A percentile compares a stretch with the other conserved stretches of the same genome.
Conservation (phyloP, 2,888 invertebrate genomes). For the Tanytarsus gracilentus region DNA sequence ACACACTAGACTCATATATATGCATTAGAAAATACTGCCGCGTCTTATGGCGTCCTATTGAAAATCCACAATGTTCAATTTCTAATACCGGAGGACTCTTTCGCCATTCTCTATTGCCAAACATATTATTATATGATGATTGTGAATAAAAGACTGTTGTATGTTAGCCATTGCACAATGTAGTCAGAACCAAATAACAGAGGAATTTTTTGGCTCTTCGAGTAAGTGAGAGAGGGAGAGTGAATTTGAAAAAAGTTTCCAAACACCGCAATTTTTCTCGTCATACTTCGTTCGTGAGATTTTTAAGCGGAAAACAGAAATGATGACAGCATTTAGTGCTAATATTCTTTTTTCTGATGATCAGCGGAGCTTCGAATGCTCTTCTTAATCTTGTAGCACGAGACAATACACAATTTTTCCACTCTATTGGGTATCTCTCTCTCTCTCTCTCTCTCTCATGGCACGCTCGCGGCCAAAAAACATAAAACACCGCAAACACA, state of each 20-base stretch:
- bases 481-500: too few species aligned
- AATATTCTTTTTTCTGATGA: too few species aligned
- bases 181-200: conserved; percentile 7
- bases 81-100: conserved; percentile 22
- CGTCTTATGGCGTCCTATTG: conserved; percentile 12
- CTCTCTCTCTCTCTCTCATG: neutral
- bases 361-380: too few species aligned
- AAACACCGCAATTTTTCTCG: conserved; percentile 27
- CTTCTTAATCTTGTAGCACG: too few species aligned
- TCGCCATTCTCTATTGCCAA: neutral
- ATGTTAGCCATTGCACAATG: too few species aligned
- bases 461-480: neutral
- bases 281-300: conserved; percentile 27
- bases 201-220: neutral
- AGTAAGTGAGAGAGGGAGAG: neutral
- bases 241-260: conserved; percentile 8
- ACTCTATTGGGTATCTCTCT: too few species aligned
- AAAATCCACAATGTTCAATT: conserved; percentile 28
- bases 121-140: neutral
- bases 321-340: neutral
- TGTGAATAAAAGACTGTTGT: too few species aligned
- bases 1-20: conserved; percentile 4
- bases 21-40: conserved; percentile 21
- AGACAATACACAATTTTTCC: too few species aligned
- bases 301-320: conserved; percentile 1